These are phyloP conservation scores for Eunapius fragilis DNA, from an alignment of 37 sponge, comb jelly and placozoan genomes.

Conservation along the genomic window DNA sequence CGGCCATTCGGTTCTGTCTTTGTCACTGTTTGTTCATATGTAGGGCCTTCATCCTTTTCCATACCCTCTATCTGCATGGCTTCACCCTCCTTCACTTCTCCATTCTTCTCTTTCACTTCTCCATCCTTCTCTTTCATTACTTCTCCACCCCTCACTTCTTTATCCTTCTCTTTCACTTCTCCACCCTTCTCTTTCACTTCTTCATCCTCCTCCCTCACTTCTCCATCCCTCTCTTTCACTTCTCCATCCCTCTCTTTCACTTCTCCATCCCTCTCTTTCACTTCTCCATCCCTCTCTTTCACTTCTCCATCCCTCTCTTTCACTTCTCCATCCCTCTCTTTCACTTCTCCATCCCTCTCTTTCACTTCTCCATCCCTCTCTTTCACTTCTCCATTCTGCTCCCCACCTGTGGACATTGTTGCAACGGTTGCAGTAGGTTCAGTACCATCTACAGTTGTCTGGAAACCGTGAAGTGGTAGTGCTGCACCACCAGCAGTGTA, in stretches of 20 bases:
- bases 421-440: not conserved
- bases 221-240: no score
- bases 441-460: not conserved
- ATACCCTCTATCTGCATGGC: not conserved
- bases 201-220: not conserved
- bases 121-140: not conserved
- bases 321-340: not conserved
- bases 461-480: not conserved
- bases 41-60: not conserved
- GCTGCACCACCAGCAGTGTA: not conserved
- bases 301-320: not conserved
- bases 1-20: not conserved
- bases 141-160: not conserved
- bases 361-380: not conserved
- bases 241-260: not conserved
- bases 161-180: not conserved
- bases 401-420: not conserved
- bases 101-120: not conserved
- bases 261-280: not conserved
- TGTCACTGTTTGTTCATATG: not conserved
- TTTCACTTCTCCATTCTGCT: not conserved
- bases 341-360: not conserved
- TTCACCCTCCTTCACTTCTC: not conserved
- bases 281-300: not conserved
- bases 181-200: not conserved